Evolutionary conservation across 2,888 invertebrate genomes (phyloP), one percentile per base, ranked within the genome.

Genomic region (Drosophila gaucha): DNA sequence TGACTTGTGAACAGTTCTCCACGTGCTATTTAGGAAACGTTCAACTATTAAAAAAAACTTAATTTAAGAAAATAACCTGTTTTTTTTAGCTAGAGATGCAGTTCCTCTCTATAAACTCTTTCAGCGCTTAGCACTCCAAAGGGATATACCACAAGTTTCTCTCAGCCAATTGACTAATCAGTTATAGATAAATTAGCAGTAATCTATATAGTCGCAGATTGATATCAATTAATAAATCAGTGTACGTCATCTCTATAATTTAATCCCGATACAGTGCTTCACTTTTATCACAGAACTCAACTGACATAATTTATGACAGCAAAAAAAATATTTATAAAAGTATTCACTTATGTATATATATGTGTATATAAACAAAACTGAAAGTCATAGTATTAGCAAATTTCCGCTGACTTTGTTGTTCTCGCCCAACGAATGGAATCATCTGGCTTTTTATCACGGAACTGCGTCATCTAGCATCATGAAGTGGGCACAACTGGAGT

Each of bases 301-400:
- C 69, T 83, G 86, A 69, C 74, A 83, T 83, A 73, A 86, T 88
- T 83, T 72, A 75, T 77, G 62, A 56, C 58, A 73, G 66, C 63
- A 67, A 56, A 55, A 33, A 57, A 35, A 64, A 44, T n/a, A n/a
- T n/a, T n/a, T n/a, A n/a, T n/a, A n/a, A n/a, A n/a, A n/a, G n/a
- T n/a, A n/a, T n/a, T n/a, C n/a, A n/a, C n/a, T n/a, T n/a, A n/a
- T n/a, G n/a, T n/a, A n/a, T n/a, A 59, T 33, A 33, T 41, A 59
- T 47, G 10, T 4, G 8, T 8, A 35, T 33, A 26, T 16, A 36
- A 35, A 49, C 18, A 76, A 71, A 76, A 76, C 38, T 72, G 65
- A 74, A 77, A 73, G 77, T 78, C 74, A 57, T 72, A 20, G 26
- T n/a, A n/a, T n/a, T n/a, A n/a, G n/a, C n/a, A n/a, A n/a, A 57